These are phyloP conservation scores for Vannuccia rotundouncinata DNA, from an alignment of 2,888 invertebrate genomes.

Conservation along the genomic window DNA sequence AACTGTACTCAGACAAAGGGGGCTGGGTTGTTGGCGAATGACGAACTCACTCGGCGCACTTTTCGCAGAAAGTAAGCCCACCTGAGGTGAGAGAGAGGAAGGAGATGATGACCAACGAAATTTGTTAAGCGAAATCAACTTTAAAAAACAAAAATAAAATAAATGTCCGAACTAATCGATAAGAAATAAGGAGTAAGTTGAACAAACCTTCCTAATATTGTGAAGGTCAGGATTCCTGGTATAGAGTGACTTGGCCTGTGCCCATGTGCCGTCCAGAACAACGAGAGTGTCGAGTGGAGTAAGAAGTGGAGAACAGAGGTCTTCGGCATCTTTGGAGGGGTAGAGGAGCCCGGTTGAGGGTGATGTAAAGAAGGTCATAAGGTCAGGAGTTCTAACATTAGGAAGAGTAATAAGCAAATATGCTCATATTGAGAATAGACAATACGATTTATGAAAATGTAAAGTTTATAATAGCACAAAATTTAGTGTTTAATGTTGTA, in stretches of 20 bases:
- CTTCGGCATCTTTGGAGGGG: constrained; percentile 61
- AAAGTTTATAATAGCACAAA: too few species aligned
- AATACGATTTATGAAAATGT: too few species aligned
- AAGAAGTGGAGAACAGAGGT: constrained; percentile 62
- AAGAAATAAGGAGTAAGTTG: too few species aligned
- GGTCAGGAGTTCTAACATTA: neutral
- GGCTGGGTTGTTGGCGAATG: constrained; percentile 84
- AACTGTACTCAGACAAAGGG: constrained; percentile 80
- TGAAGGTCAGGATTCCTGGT: constrained; percentile 71
- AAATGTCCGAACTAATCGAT: too few species aligned
- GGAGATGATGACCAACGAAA: too few species aligned
- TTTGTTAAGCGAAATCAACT: too few species aligned
- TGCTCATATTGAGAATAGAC: too few species aligned
- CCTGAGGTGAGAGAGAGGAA: too few species aligned
- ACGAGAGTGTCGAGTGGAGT: constrained; percentile 60
- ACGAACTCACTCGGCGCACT: constrained; percentile 75
- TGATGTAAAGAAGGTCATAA: constrained; percentile 68
- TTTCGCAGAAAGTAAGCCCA: too few species aligned
- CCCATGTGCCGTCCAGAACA: constrained; percentile 88
- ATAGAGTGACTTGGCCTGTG: constrained; percentile 85
- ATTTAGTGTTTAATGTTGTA: too few species aligned
- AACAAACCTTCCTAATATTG: constrained; percentile 66
- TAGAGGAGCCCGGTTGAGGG: constrained; percentile 64
- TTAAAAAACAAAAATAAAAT: too few species aligned
- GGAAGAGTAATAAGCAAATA: too few species aligned